phyloP scores from a whole-genome alignment of 2,888 invertebrate genomes.

The Nemotelus nigrinus region DNA sequence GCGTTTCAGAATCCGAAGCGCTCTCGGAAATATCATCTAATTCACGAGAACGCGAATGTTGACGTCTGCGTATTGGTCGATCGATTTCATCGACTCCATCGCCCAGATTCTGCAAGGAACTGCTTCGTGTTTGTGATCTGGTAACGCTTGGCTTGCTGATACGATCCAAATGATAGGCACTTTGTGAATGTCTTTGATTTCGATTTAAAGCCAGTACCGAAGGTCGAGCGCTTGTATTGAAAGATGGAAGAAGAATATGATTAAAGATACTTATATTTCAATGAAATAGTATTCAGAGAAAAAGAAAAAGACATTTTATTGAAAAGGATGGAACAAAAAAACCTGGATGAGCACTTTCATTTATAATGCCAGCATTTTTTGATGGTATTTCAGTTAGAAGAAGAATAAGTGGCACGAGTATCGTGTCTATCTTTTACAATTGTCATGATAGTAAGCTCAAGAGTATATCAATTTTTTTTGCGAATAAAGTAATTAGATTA shows the following conservation, averaged over 20 bases:
- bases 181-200: slow-evolving; percentile 63
- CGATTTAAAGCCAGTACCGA: slow-evolving; percentile 54
- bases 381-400: too few species aligned
- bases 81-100: slow-evolving; percentile 61
- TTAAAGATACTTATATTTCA: not conserved
- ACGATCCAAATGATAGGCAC: slow-evolving; percentile 62
- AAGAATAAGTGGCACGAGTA: too few species aligned
- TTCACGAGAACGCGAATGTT: slow-evolving; percentile 65
- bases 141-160: slow-evolving; percentile 53
- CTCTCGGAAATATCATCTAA: slow-evolving; percentile 65
- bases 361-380: too few species aligned
- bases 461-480: too few species aligned
- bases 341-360: too few species aligned
- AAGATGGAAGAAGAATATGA: not conserved
- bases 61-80: slow-evolving; percentile 55
- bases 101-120: slow-evolving; percentile 63
- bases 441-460: too few species aligned
- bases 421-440: too few species aligned
- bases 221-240: slow-evolving; percentile 43
- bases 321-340: too few species aligned
- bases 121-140: slow-evolving; percentile 58
- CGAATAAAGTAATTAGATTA: too few species aligned
- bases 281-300: too few species aligned
- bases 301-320: too few species aligned
- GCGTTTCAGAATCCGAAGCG: slow-evolving; percentile 62